A percentile compares a stretch with the other conserved stretches of the same genome.
Conservation (phyloP, 2,113 vertebrate species). For the Dunckerocampus dactyliophorus region DNA sequence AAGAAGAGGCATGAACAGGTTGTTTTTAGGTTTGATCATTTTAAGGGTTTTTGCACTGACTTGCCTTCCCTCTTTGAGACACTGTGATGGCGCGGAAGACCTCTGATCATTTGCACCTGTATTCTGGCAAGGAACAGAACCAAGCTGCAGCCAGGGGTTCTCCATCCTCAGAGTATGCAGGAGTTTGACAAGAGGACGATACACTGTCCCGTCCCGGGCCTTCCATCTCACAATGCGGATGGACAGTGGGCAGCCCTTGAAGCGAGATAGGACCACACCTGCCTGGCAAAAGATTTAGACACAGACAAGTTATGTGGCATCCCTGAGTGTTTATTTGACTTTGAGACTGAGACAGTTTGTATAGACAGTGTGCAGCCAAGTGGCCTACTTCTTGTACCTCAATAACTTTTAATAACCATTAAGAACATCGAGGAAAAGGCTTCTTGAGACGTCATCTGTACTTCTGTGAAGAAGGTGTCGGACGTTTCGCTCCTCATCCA, state of each 20-base stretch:
- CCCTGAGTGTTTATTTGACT: background rate
- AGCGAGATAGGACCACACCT: slow-evolving; percentile 62
- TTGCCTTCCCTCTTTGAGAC: slow-evolving; percentile 64
- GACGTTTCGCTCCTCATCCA: no score
- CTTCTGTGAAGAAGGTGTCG: no score
- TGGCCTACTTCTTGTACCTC: no score
- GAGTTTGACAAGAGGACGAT: slow-evolving; percentile 70
- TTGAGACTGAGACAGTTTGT: background rate
- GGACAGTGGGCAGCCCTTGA: slow-evolving; percentile 67
- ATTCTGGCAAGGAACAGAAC: slow-evolving; percentile 13
- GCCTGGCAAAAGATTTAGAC: slow-evolving; percentile 53
- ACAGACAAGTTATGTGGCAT: background rate
- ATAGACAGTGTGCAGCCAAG: no score
- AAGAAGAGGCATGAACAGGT: slow-evolving; percentile 15
- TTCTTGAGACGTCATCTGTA: no score
- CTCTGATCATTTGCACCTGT: slow-evolving; percentile 30
- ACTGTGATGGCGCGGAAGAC: slow-evolving; percentile 29
- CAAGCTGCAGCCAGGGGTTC: slow-evolving; percentile 68
- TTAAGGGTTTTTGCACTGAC: background rate
- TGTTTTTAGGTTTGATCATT: background rate
- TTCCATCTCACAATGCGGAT: slow-evolving; percentile 70
- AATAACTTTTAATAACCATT: no score
- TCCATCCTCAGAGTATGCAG: slow-evolving; percentile 69
- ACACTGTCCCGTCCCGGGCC: slow-evolving; percentile 56
- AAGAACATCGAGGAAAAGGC: no score